A percentile compares a stretch with the other conserved stretches of the same genome.
These are phyloP conservation scores for Neotoma lepida DNA, from an alignment of 2,113 vertebrate species.

Conservation along the genomic window DNA sequence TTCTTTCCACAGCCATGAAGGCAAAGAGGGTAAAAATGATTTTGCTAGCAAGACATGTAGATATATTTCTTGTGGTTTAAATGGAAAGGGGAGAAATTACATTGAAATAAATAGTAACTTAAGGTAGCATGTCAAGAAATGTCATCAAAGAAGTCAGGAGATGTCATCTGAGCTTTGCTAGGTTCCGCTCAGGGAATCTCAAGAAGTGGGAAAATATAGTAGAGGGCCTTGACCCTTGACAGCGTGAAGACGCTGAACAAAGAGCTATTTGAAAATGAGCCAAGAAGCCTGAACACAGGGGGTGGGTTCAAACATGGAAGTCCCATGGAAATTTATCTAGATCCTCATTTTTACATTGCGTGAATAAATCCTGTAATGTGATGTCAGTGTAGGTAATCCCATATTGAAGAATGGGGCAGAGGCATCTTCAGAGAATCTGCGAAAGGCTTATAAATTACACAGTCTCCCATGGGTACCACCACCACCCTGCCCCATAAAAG, in stretches of 20 bases:
- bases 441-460: background rate
- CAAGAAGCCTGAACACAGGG: background rate
- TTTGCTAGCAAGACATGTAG: background rate
- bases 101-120: background rate
- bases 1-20: background rate
- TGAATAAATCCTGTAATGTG: background rate
- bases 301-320: fast-evolving
- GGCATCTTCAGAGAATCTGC: background rate
- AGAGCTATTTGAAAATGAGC: background rate
- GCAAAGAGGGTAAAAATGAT: background rate
- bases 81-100: background rate
- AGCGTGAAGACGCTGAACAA: background rate
- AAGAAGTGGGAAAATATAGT: background rate
- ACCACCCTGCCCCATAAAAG: background rate
- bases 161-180: background rate
- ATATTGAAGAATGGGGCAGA: background rate
- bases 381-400: background rate
- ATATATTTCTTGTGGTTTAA: background rate
- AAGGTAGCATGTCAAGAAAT: background rate
- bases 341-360: background rate
- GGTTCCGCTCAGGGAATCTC: background rate
- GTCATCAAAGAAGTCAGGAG: background rate
- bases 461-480: background rate
- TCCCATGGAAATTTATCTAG: background rate
- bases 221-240: background rate